Conservation (phyloP, 2,888 invertebrate species). For the Horisme vitalbata region DNA sequence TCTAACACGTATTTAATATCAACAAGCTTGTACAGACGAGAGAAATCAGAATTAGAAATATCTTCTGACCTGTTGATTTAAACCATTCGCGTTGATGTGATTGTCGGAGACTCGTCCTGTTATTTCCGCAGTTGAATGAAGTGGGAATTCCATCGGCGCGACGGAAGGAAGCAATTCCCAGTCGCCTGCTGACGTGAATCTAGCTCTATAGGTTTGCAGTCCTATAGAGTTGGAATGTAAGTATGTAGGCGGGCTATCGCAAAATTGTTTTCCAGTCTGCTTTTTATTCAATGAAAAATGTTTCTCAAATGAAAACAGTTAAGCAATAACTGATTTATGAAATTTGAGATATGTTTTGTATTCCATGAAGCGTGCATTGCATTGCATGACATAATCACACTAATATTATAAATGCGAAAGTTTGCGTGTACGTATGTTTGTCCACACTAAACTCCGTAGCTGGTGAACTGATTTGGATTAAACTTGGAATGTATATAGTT, state of each 20-base stretch:
- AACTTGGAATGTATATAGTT: too few relatives aligned
- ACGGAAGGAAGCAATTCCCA: conserved; percentile 78
- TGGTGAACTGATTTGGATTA: too few relatives aligned
- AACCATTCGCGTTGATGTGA: conserved; percentile 67
- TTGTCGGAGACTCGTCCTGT: conserved; percentile 67
- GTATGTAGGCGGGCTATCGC: conserved; percentile 4
- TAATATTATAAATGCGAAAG: too few relatives aligned
- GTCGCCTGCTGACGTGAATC: conserved; percentile 57
- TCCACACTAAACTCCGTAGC: too few relatives aligned
- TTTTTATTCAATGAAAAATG: neutral
- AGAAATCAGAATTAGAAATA: conserved; percentile 34
- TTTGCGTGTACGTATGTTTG: too few relatives aligned
- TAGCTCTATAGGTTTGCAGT: conserved; percentile 42
- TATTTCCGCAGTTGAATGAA: conserved; percentile 63
- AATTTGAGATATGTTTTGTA: too few relatives aligned
- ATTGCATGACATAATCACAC: too few relatives aligned
- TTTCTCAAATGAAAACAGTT: too few relatives aligned
- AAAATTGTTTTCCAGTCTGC: conserved; percentile 10
- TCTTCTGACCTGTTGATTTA: conserved; percentile 70
- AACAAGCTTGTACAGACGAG: conserved; percentile 13
- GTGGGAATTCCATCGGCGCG: conserved; percentile 45
- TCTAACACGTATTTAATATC: conserved; percentile 18
- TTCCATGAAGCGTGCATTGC: too few relatives aligned
- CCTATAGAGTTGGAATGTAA: too few relatives aligned
- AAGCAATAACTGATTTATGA: too few relatives aligned